Base-by-base conservation (phyloP, 2,113 vertebrate species). In the Fregetta grallaria region DNA sequence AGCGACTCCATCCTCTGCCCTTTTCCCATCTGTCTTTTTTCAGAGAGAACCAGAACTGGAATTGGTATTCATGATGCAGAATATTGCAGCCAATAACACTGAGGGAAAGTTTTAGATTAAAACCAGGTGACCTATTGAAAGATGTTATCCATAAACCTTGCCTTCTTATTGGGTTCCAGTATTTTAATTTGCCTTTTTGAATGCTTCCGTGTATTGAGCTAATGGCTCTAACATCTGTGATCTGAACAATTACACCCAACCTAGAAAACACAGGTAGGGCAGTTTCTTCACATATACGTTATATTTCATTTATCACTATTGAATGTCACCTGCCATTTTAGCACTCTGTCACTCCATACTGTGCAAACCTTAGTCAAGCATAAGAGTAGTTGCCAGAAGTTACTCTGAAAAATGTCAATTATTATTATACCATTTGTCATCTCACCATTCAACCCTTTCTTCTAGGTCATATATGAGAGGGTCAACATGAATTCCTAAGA, bases 281-380 rank as follows among this genome's bases (percentile, higher is more conserved):
- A 74, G 3, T 65, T 94, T 63, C 71, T 76, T 84, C 32, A 52
- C 6, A 20, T 38, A 29, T 1, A 25, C 11, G 4, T 52, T 42
- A 18, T 17, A 8, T 36, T 91, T 89, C 5, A 26, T 89, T 67
- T 68, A 52, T 50, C 16, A 36, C 9, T 45, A 30, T 8, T 55
- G 25, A 82, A 72, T n/a, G 13, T 42, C 19, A 74, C 22, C 38
- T 53, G 40, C 14, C 13, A 10, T 59, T 82, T 67, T 75, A 82
- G 15, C 25, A 50, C 6, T 56, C 13, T 44, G 0, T 74, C 36
- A 34, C 23, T 62, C 34, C 0, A 0, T 30, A 52, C 26, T 3
- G 0, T 40, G 40, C 23, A 77, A 81, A 77, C 9, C 38, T 77
- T 36, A 52, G 50, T 29, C 55, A 79, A 87, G 18, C 29, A 21